Evolutionary conservation across 1,140 invertebrate genomes (phyloP), one percentile per base, ranked within the genome.

Genomic region (Pseudomyrmex pallidus): DNA sequence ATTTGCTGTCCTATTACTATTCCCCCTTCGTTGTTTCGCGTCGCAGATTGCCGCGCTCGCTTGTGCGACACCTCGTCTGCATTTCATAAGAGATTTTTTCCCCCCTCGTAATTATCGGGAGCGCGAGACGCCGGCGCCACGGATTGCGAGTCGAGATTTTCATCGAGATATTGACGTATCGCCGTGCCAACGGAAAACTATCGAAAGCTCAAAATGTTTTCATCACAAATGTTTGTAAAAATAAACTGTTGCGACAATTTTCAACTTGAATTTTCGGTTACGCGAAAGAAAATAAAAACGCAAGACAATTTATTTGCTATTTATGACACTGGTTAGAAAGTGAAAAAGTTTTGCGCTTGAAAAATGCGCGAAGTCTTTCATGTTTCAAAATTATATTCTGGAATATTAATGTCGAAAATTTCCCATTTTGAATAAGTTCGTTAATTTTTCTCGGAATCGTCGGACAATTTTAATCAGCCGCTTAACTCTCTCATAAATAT

Each of bases 401-500:
- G 5, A 56, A 72, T 56, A 70, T 7, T n/a, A 10, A 13, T 50
- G 22, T 4, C 12, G 54, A 25, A 25, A 5, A n/a, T 54, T 50
- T 3, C 1, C 22, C 22, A 35, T 3, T n/a, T 52, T 20, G 52
- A n/a, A 48, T 20, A 44, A 35, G 5, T 35, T 2, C 35, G 35
- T 35, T 35, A 7, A 2, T 62, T 17, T 74, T 2, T 4, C 13
- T 61, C 20, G 22, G 44, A 56, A 5, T n/a, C 13, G 20, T 61
- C 15, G 25, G 57, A 22, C 50, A 35, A 66, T 22, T 61, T 35
- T 35, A 35, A 50, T 8, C 52, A 56, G 63, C n/a, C 80, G 56
- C 56, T 50, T 12, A 62, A 25, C 50, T 9, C 35, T 87, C 80
- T n/a, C 1, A 89, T 87, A 89, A 88, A 90, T 83, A 90, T 89